Evolutionary conservation across 2,113 vertebrate species (phyloP), one percentile per base, ranked within the genome.

Genomic region (Sinocyclocheilus maitianheensis): DNA sequence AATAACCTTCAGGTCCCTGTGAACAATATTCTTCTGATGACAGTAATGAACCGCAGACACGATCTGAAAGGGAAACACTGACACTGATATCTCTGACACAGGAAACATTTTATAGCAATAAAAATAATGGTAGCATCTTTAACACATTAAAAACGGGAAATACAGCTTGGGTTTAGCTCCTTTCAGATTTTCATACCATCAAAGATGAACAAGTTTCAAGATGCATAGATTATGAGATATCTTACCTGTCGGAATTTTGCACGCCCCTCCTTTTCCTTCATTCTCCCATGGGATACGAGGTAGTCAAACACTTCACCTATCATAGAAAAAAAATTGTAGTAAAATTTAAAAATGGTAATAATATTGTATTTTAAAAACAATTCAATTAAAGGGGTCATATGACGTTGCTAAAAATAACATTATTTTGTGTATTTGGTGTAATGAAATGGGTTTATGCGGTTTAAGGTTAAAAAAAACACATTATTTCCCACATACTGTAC

Each of bases 211-310:
- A 60, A 24, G 0, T 5, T 22, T 79, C 46, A 22, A 24, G 20
- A 48, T 22, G 18, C 18, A 1, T 55, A 8, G 11, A 6, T 48
- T 5, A 24, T 51, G 24, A 26, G 2, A 20, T 80, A 4, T 69
- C 74, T 20, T 90, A 95, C 95, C 94, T 95, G 95, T 89, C 94
- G 93, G 89, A 95, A 95, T 93, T 95, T 95, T 92, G 91, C 93
- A 91, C 97, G 93, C 6, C 97, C 97, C 92, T 98, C 97, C 88
- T 97, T 97, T 94, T 98, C 97, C 93, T 98, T 98, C 97, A 98
- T 98, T 91, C 97, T 96, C 90, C 97, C 97, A 12, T 98, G 97
- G 1, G 97, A 97, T 90, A 98, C 97, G 91, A 98, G 96, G 96
- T 98, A 98, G 94, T 98, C 97, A 77, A 98, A 98, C 88, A 96